phyloP scores from a whole-genome alignment of 2,888 invertebrate species.

The Drepanosiphum platanoidis region DNA sequence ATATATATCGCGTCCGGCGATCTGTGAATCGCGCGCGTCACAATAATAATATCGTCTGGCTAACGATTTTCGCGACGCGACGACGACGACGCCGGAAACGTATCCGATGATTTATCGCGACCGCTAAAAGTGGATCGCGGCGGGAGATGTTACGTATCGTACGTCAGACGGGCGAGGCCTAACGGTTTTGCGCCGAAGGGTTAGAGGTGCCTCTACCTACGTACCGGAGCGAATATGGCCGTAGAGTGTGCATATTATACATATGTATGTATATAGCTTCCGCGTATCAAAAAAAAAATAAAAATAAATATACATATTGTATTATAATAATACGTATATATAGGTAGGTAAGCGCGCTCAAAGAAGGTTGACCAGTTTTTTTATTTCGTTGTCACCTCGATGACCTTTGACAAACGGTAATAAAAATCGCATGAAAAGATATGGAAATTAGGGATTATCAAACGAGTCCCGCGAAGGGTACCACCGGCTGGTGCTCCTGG shows the following conservation, averaged over 20 bases:
- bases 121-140: neutral
- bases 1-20: neutral
- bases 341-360: too few relatives aligned
- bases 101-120: constrained; percentile 8
- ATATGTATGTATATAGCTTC: constrained; percentile 42
- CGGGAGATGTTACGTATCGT: neutral
- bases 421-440: constrained; percentile 47
- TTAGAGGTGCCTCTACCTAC: neutral
- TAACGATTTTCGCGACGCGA: neutral
- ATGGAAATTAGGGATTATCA: constrained; percentile 60
- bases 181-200: constrained; percentile 55
- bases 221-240: neutral
- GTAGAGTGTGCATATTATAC: too few relatives aligned
- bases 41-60: neutral
- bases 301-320: neutral
- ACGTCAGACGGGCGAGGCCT: constrained; percentile 31
- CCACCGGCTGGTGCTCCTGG: neutral
- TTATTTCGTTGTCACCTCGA: constrained; percentile 18
- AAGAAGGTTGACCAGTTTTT: constrained; percentile 59
- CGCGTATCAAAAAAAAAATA: constrained; percentile 35
- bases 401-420: constrained; percentile 58
- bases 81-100: constrained; percentile 14
- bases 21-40: neutral
- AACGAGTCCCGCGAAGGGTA: constrained; percentile 23
- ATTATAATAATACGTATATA: too few relatives aligned